These are phyloP conservation scores for Platygyra sinensis DNA, from an alignment of 64 coral and sea anemone genomes.

Conservation along the genomic window DNA sequence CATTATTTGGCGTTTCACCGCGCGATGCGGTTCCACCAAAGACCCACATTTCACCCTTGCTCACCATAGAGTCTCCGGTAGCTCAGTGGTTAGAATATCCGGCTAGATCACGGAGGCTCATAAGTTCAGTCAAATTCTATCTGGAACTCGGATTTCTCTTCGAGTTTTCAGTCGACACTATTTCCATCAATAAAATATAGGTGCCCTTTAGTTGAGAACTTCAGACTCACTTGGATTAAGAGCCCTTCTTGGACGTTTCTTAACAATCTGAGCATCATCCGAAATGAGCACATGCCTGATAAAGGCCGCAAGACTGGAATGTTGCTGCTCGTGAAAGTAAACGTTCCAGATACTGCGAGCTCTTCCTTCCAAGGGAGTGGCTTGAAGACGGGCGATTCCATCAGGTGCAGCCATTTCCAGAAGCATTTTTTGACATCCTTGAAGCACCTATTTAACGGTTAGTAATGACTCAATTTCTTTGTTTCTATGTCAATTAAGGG, in stretches of 20 bases:
- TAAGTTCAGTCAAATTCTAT: too few relatives aligned
- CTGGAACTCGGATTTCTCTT: too few relatives aligned
- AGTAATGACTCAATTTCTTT: not conserved
- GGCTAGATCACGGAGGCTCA: too few relatives aligned
- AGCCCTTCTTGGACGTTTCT: conserved; percentile 56
- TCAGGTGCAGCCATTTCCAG: conserved; percentile 79
- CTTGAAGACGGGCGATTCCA: conserved; percentile 65
- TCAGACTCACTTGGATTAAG: too few relatives aligned
- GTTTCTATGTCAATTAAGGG: not conserved
- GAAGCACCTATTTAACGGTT: not conserved
- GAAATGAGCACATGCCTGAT: conserved; percentile 32
- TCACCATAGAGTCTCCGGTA: too few relatives aligned
- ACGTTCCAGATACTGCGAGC: conserved; percentile 45
- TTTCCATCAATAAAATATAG: too few relatives aligned
- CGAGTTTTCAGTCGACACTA: too few relatives aligned
- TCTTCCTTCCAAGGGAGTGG: conserved; percentile 18
- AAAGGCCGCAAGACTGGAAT: conserved; percentile 57
- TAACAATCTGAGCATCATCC: not conserved
- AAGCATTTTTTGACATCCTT: conserved; percentile 53
- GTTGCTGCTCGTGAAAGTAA: conserved; percentile 71
- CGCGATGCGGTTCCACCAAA: too few relatives aligned
- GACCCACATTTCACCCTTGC: too few relatives aligned
- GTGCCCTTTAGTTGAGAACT: too few relatives aligned
- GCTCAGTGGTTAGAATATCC: too few relatives aligned
- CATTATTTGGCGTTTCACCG: too few relatives aligned